Evolutionary conservation across 2,113 vertebrate genomes (phyloP).

Genomic region (Oreochromis tanganicae): DNA sequence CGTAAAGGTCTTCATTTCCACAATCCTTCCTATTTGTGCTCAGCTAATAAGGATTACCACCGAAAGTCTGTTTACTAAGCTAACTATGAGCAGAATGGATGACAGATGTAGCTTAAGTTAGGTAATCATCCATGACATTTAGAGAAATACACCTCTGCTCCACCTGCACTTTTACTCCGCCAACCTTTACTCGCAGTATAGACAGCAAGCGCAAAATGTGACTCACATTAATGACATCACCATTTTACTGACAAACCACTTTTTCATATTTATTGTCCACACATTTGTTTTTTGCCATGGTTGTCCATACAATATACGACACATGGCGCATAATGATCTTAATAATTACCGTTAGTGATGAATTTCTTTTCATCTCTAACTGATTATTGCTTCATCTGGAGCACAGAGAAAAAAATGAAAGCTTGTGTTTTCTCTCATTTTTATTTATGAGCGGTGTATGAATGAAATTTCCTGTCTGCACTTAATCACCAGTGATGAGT

Average conservation of each 20-base stretch:
- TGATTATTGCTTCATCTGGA: background rate
- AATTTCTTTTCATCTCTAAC: background rate
- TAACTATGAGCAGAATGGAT: constrained; percentile 31
- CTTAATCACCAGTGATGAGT: background rate
- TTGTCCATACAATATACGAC: background rate
- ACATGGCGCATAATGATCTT: background rate
- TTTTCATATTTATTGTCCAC: background rate
- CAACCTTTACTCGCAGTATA: background rate
- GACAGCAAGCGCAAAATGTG: background rate
- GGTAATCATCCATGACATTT: constrained; percentile 47
- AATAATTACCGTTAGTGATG: background rate
- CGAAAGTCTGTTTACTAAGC: constrained; percentile 14
- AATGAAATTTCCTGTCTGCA: background rate
- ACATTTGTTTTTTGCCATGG: background rate
- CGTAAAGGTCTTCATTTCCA: constrained; percentile 5
- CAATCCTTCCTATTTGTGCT: constrained; percentile 14
- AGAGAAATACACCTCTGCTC: constrained; percentile 5
- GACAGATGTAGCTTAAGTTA: constrained; percentile 38
- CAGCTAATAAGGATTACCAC: constrained; percentile 27
- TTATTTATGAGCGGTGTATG: background rate
- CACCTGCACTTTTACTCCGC: background rate
- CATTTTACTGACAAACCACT: background rate
- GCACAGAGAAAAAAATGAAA: background rate
- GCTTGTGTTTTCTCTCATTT: constrained; percentile 3
- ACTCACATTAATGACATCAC: background rate